These are phyloP conservation scores for Ellobius talpinus DNA, from an alignment of 2,113 vertebrate species.

Conservation along the genomic window DNA sequence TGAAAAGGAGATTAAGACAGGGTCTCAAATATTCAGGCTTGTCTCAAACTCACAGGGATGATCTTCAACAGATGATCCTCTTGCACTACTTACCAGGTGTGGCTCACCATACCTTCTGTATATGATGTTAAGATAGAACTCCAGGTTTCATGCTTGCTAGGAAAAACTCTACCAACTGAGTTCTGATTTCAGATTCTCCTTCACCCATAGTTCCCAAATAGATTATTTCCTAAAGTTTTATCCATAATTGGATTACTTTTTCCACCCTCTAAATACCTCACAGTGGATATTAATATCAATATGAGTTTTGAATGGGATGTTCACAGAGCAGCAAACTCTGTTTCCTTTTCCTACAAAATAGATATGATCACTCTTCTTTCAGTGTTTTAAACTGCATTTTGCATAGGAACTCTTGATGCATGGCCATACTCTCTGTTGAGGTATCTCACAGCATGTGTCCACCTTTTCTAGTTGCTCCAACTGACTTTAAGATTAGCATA, in stretches of 20 bases:
- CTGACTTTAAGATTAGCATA: no score
- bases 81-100: background rate
- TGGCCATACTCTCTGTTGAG: background rate
- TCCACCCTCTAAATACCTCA: background rate
- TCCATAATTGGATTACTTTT: background rate
- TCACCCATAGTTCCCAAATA: no score
- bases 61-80: background rate
- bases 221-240: background rate
- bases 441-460: background rate
- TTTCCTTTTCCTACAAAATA: slow-evolving; percentile 7
- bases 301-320: background rate
- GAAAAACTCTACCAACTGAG: background rate
- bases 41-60: background rate
- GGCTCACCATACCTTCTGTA: background rate
- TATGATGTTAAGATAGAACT: background rate
- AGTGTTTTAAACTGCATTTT: background rate
- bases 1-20: background rate
- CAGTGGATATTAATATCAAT: background rate
- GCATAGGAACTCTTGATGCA: background rate
- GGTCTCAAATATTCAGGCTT: background rate
- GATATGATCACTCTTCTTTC: background rate
- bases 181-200: background rate
- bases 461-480: background rate
- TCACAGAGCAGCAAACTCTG: background rate
- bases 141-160: no score